These are phyloP conservation scores for Acheta domesticus DNA, from an alignment of 2,888 invertebrate genomes.

Conservation along the genomic window DNA sequence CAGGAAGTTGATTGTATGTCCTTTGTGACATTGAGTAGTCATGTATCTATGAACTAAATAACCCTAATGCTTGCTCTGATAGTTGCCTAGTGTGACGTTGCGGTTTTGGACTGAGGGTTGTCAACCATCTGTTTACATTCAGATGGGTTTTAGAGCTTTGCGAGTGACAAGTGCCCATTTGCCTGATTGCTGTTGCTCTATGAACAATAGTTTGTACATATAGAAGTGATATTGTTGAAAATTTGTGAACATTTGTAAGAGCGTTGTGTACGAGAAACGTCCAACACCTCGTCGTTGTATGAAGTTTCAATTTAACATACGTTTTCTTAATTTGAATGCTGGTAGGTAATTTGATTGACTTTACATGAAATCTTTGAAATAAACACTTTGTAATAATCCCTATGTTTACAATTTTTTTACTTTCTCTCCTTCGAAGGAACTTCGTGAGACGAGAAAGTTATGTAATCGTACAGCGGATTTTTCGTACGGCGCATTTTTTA, in stretches of 20 bases:
- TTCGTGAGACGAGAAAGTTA: too few relatives aligned
- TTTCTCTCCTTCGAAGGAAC: too few relatives aligned
- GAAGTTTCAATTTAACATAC: too few relatives aligned
- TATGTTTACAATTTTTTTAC: too few relatives aligned
- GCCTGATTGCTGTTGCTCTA: not conserved
- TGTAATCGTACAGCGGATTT: too few relatives aligned
- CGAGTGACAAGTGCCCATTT: not conserved
- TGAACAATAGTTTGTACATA: not conserved
- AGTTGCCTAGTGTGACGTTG: not conserved
- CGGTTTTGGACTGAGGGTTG: too few relatives aligned
- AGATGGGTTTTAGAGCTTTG: not conserved
- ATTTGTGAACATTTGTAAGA: not conserved
- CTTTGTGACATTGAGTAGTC: not conserved
- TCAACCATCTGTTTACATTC: too few relatives aligned
- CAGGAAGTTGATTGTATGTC: constrained; percentile 9
- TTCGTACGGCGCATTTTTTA: too few relatives aligned
- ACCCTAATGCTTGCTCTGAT: constrained; percentile 4
- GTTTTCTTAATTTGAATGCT: too few relatives aligned
- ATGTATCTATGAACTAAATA: not conserved
- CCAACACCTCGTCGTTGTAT: not conserved
- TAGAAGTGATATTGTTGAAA: not conserved
- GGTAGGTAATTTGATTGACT: too few relatives aligned
- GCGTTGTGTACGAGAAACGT: not conserved
- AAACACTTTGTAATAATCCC: too few relatives aligned
- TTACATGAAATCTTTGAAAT: too few relatives aligned